Evolutionary conservation across 2,888 invertebrate species (phyloP).

Genomic region (Platerodrilus igneus): DNA sequence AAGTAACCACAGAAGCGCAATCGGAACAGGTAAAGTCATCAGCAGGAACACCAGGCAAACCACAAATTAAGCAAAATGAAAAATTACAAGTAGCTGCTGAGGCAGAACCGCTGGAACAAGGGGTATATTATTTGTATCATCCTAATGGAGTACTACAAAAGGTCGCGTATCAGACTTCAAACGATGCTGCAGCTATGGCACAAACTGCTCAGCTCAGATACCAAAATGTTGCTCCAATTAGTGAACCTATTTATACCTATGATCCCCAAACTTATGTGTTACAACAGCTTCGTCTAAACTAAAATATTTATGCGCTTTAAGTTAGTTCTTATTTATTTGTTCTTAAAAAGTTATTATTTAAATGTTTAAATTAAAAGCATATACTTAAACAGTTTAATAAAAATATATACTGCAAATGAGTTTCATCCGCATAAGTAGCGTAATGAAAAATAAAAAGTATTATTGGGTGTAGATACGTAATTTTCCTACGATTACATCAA

Average conservation of each 20-base stretch:
- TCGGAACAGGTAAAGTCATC: constrained; percentile 16
- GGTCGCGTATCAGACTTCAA: constrained; percentile 57
- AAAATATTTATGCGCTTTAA: no score
- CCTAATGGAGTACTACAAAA: constrained; percentile 60
- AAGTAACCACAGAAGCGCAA: constrained; percentile 23
- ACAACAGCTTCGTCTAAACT: constrained; percentile 22
- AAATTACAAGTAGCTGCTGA: constrained; percentile 29
- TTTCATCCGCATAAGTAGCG: no score
- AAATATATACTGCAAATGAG: no score
- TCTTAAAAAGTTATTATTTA: no score
- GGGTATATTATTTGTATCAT: constrained; percentile 61
- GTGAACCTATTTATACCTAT: constrained; percentile 57
- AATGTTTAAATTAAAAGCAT: no score
- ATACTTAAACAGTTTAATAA: no score
- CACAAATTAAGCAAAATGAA: constrained; percentile 23
- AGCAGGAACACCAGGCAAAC: constrained; percentile 3
- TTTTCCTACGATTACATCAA: no score
- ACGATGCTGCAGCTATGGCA: constrained; percentile 56
- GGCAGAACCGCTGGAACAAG: constrained; percentile 38
- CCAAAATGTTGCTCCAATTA: constrained; percentile 59
- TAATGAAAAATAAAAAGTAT: no score
- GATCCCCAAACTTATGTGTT: constrained; percentile 39
- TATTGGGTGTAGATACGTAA: no score
- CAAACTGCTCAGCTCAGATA: constrained; percentile 61
- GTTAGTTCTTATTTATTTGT: no score